phyloP scores from a whole-genome alignment of 1,140 invertebrate species.

The Dendroctonus ponderosae region DNA sequence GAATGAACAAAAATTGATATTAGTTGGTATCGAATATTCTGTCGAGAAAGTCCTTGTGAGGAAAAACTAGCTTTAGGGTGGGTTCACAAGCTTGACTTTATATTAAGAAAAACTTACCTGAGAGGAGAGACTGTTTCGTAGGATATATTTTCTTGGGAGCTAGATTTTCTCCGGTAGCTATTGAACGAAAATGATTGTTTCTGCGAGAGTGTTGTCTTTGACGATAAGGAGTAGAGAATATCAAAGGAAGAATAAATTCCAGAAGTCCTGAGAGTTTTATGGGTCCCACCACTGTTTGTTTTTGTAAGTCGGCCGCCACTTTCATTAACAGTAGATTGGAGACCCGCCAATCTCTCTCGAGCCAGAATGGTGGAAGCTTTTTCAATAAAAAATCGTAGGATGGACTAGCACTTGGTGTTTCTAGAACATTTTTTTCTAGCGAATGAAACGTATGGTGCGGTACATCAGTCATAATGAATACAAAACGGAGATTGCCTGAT shows the following conservation, averaged over 20 bases:
- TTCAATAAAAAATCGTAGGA: constrained; percentile 32
- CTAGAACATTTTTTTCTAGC: constrained; percentile 27
- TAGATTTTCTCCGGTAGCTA: constrained; percentile 32
- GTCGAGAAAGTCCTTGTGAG: too few species aligned
- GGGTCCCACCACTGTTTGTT: constrained; percentile 35
- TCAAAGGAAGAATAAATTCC: constrained; percentile 36
- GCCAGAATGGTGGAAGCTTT: constrained; percentile 41
- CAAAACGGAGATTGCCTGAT: constrained; percentile 33
- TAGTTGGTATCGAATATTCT: too few species aligned
- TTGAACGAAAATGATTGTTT: constrained; percentile 33
- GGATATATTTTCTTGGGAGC: constrained; percentile 21
- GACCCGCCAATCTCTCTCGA: constrained; percentile 40
- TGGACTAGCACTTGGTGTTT: constrained; percentile 25
- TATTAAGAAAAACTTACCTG: constrained; percentile 19
- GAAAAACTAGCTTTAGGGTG: too few species aligned
- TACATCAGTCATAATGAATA: constrained; percentile 45
- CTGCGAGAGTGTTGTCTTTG: constrained; percentile 25
- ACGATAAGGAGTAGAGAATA: constrained; percentile 29
- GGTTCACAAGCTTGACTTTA: too few species aligned
- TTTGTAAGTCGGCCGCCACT: constrained; percentile 33
- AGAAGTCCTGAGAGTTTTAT: constrained; percentile 19
- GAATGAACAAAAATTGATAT: too few species aligned
- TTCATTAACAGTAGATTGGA: constrained; percentile 31
- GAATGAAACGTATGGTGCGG: constrained; percentile 25
- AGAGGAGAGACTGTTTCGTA: constrained; percentile 17